Evolutionary conservation across 2,113 vertebrate genomes (phyloP), one percentile per base, ranked within the genome.

Genomic region (Sorex fumeus): DNA sequence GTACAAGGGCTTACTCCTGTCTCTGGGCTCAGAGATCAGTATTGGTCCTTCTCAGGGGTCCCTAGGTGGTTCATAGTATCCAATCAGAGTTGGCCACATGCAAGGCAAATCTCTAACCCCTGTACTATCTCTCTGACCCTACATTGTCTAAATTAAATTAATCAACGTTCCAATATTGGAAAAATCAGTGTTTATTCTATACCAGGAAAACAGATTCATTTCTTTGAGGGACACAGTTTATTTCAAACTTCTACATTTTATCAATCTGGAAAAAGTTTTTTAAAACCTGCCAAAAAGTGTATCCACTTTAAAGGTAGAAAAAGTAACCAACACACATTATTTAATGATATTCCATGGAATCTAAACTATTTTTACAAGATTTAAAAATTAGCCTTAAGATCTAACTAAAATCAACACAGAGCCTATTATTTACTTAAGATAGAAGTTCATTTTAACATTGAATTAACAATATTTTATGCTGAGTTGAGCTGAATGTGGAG

Each of bases 391-490:
- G 8, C 36, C 12, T 90, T 91, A 70, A 40, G 32, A 67, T 67
- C 50, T 2, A 82, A 13, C 32, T 77, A 87, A 53, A 30, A 91
- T 79, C 67, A 80, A 96, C 78, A 77, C 36, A 79, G 77, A 89
- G 19, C 28, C 64, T 82, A 36, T 32, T 81, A 64, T 79, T 79
- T 90, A 74, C 64, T 80, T 50, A 74, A 91, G 34, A 10, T 47
- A 80, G 43, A 84, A 79, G n/a, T 89, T 80, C 10, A 82, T 71
- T 91, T 95, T 84, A 93, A 92, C 89, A 67, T 96, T 91, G 94
- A 96, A 89, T 96, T 95, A 92, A 95, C 91, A 95, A 64, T 87
- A 94, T 94, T 96, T 96, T 95, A 67, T 95, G 92, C 78, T 95
- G 92, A 94, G 81, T 96, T 96, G 62, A 53, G 94, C 95, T 88